Evolutionary conservation across 1,140 invertebrate species (phyloP), one percentile per base, ranked within the genome.

Genomic region (Nasonia giraulti): DNA sequence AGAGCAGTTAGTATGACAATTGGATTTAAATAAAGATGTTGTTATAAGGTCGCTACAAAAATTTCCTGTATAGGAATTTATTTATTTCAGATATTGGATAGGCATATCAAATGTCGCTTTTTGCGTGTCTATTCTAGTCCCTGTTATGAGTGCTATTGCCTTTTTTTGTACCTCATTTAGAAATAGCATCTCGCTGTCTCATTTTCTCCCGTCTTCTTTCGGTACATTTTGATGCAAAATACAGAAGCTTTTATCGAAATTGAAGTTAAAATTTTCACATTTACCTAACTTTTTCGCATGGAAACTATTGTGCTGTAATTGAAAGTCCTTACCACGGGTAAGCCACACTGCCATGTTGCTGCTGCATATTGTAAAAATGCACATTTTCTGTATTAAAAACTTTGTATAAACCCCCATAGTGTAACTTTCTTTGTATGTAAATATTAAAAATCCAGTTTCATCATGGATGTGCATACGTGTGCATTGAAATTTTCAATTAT

Each of bases 241-340:
- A 73, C 37, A 76, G 76, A 75, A 77, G 82, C 82, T 83, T 83
- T 83, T 83, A 83, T 83, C 27, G 44, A 77, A 83, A 83, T 83
- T 83, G 74, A 83, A 83, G 33, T 77, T 77, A 14, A 68, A 76
- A 77, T 77, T 83, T 82, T 83, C 17, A 81, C 14, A 47, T 81
- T 44, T 33, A 81, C 27, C 23, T 17, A 44, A 71, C 14, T n/a
- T 62, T 62, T 62, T 62, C 6, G 17, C n/a, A 62, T n/a, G 55
- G 55, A 62, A 62, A 62, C 55, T 17, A 55, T 55, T 55, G 50
- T 20, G 50, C 50, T 20, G 50, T 55, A 55, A 55, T 17, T 55
- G 17, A 55, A 55, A 55, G 50, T 55, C 50, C 17, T 17, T 55
- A 17, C 50, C 11, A 17, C 11, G 55, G 55, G 17, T 62, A 62